Evolutionary conservation across 2,797 vertebrate species (phyloP).

Genomic region (Lepus oiostolus): DNA sequence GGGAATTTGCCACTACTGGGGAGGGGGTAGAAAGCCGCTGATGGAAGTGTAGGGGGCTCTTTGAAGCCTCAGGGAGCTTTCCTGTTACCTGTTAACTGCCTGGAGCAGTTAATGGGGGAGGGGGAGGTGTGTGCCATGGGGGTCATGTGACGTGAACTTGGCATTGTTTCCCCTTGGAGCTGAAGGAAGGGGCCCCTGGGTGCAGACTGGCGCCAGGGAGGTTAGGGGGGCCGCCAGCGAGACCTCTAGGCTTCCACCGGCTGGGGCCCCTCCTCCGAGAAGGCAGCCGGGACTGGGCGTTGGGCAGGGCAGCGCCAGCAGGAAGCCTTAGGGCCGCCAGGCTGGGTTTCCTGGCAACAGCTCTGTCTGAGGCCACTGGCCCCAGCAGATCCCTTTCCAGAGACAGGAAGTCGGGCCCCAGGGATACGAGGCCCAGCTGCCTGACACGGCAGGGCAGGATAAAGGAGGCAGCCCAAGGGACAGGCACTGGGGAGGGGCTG

Average conservation of each 20-base stretch:
- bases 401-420: neutral
- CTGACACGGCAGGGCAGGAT: neutral
- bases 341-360: neutral
- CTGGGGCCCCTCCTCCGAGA: neutral
- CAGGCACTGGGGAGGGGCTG: too few relatives aligned
- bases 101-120: too few relatives aligned
- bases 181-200: neutral
- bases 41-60: too few relatives aligned
- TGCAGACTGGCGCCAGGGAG: neutral
- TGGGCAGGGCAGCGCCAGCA: fast-evolving
- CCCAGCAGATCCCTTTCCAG: neutral
- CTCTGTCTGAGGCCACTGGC: neutral
- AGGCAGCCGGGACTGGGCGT: neutral
- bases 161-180: neutral
- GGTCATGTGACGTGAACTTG: too few relatives aligned
- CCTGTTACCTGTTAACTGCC: too few relatives aligned
- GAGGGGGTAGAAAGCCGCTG: too few relatives aligned
- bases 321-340: neutral
- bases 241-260: neutral
- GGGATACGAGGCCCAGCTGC: neutral
- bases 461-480: neutral
- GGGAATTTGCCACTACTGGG: too few relatives aligned
- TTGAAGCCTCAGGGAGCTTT: too few relatives aligned
- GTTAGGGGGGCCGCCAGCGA: too few relatives aligned
- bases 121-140: too few relatives aligned